Evolutionary conservation across 2,113 vertebrate genomes (phyloP).

Genomic region (Sus scrofa): T2T-Sscrofa CM000827.6:61895501-61896000

Average conservation of each 20-base stretch:
- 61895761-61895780: too few species aligned
- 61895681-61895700: too few species aligned
- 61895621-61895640: neutral
- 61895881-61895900: conserved; percentile 16
- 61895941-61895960: neutral
- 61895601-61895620: neutral
- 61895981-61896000: neutral
- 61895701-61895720: too few species aligned
- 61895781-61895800: too few species aligned
- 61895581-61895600: neutral
- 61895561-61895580: neutral
- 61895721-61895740: too few species aligned
- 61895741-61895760: too few species aligned
- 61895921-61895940: conserved; percentile 11
- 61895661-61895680: neutral
- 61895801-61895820: too few species aligned
- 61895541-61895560: neutral
- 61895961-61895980: neutral
- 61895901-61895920: neutral
- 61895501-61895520: neutral
- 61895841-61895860: neutral
- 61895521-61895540: conserved; percentile 15
- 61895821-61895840: neutral
- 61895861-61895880: conserved; percentile 11
- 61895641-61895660: neutral